Percentiles rank a stretch among this genome's conserved stretches.
phyloP scores from a whole-genome alignment of 2,888 invertebrate genomes.

The Pristionchus fissidentatus region DNA sequence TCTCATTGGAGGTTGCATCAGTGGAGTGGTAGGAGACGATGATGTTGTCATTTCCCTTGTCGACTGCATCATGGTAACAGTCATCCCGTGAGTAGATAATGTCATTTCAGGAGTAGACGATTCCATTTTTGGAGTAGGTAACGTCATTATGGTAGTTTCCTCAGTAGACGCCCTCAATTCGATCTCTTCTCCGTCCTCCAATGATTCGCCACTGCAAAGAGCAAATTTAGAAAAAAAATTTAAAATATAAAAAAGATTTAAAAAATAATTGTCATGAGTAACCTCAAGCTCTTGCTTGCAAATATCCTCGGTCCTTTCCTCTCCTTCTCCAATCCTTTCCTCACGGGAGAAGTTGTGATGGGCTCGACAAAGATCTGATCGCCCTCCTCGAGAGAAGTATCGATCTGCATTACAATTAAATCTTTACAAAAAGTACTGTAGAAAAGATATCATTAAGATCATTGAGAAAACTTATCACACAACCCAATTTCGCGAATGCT shows the following conservation, averaged over 20 bases:
- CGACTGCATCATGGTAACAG: neutral
- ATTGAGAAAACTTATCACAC: too few species aligned
- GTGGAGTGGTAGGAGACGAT: too few species aligned
- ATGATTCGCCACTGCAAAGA: neutral
- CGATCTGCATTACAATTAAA: neutral
- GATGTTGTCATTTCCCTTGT: neutral
- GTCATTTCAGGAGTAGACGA: neutral
- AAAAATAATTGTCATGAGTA: neutral
- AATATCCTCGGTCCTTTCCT: slow-evolving; percentile 26
- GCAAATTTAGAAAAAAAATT: neutral
- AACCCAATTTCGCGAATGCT: too few species aligned
- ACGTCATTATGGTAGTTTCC: neutral
- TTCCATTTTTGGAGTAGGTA: neutral
- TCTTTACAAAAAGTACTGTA: too few species aligned
- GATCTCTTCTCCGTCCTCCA: neutral
- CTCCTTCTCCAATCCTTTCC: neutral
- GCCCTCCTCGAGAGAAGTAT: slow-evolving; percentile 19
- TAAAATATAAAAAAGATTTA: neutral
- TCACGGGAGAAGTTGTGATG: neutral
- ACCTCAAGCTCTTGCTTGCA: slow-evolving; percentile 32
- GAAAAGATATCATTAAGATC: too few species aligned
- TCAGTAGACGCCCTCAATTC: neutral
- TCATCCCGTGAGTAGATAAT: neutral
- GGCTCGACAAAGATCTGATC: slow-evolving; percentile 39
- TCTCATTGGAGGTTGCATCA: neutral